These are phyloP conservation scores for Eupithecia dodoneata DNA, from an alignment of 2,888 invertebrate species.

Conservation along the genomic window DNA sequence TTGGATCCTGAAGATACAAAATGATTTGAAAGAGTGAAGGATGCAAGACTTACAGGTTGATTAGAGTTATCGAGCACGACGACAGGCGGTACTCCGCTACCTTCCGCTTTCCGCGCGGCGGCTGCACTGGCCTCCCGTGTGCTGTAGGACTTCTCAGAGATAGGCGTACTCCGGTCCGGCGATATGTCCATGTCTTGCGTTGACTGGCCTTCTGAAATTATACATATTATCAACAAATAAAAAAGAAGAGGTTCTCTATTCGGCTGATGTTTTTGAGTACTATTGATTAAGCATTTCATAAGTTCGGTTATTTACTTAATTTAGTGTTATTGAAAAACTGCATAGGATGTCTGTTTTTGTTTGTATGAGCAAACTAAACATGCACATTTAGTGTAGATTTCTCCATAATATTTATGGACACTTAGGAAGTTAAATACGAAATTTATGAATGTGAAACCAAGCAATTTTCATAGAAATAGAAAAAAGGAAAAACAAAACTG, in stretches of 20 bases:
- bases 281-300: background rate
- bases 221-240: background rate
- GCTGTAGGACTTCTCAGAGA: conserved; percentile 90
- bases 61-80: conserved; percentile 79
- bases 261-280: background rate
- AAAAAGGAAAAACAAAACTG: conserved; percentile 15
- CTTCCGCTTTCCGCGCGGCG: conserved; percentile 44
- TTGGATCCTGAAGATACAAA: background rate
- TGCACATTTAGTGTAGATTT: background rate
- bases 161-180: conserved; percentile 94
- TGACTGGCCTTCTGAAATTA: conserved; percentile 75
- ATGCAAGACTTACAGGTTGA: conserved; percentile 60
- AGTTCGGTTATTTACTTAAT: background rate
- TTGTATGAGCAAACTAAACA: background rate
- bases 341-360: background rate
- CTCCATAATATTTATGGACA: background rate
- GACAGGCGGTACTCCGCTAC: conserved; percentile 68
- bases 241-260: background rate
- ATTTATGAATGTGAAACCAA: background rate
- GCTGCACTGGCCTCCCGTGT: conserved; percentile 64
- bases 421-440: background rate
- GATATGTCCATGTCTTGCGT: conserved; percentile 97
- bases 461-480: background rate
- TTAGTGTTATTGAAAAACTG: background rate
- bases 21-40: background rate